Conservation (phyloP, 2,888 invertebrate species). For the Epinotia ramella region DNA sequence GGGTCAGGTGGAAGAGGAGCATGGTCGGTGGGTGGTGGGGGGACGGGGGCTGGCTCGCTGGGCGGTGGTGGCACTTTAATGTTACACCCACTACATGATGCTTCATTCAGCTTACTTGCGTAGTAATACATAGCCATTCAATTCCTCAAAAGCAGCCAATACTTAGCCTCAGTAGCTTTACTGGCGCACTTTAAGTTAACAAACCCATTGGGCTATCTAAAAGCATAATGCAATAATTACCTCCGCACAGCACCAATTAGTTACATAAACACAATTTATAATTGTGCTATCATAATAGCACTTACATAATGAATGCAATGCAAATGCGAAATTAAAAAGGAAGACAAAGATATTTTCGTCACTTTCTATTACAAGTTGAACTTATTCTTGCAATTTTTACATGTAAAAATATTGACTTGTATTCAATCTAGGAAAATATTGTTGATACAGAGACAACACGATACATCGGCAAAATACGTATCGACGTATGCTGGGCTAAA, state of each 20-base stretch:
- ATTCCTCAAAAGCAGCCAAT: constrained; percentile 63
- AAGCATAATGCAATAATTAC: constrained; percentile 43
- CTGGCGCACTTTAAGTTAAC: constrained; percentile 55
- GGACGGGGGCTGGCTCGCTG: constrained; percentile 66
- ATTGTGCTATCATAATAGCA: constrained; percentile 24
- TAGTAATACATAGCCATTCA: constrained; percentile 89
- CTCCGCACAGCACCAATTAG: constrained; percentile 15
- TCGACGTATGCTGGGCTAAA: neutral
- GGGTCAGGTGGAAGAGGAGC: constrained; percentile 72
- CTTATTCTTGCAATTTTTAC: neutral
- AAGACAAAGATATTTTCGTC: neutral
- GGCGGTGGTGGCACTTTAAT: constrained; percentile 77
- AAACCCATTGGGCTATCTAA: constrained; percentile 65
- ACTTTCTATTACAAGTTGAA: neutral
- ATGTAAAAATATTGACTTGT: constrained; percentile 2
- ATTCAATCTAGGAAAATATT: constrained; percentile 25
- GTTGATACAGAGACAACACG: constrained; percentile 22
- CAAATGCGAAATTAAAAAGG: constrained; percentile 8
- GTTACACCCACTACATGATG: constrained; percentile 86
- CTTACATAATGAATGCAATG: constrained; percentile 37
- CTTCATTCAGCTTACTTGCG: constrained; percentile 88
- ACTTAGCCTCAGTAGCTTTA: constrained; percentile 58
- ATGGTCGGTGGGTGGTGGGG: constrained; percentile 70
- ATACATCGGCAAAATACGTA: constrained; percentile 18
- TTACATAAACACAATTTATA: constrained; percentile 36